These are phyloP conservation scores for Actinia tenebrosa DNA, from an alignment of 64 coral and sea anemone species.

Conservation along the genomic window DNA sequence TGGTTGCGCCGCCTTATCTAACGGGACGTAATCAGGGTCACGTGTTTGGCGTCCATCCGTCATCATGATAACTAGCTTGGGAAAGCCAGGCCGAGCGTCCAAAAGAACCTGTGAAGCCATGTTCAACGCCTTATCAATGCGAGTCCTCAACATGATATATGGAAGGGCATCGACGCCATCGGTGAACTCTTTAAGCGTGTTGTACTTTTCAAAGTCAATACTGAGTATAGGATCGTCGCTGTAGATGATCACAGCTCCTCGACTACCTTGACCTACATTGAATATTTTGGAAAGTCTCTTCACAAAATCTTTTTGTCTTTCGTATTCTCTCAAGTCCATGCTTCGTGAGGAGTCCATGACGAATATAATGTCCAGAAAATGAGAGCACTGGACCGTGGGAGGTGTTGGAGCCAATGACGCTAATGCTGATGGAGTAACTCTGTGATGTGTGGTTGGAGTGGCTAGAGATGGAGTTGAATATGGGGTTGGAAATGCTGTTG, in stretches of 20 bases:
- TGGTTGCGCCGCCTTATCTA: constrained; percentile 34
- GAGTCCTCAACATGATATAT: constrained; percentile 65
- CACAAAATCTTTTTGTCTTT: constrained; percentile 60
- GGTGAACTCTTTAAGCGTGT: constrained; percentile 32
- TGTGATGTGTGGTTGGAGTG: background rate
- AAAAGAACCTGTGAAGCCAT: constrained; percentile 37
- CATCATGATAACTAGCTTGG: constrained; percentile 60
- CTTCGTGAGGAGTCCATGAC: constrained; percentile 80
- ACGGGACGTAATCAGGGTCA: constrained; percentile 56
- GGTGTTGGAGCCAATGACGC: background rate
- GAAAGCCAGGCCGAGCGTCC: constrained; percentile 24
- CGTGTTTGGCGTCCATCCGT: constrained; percentile 80
- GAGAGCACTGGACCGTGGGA: background rate
- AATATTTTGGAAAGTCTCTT: constrained; percentile 57
- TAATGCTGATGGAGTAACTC: background rate
- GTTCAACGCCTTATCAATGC: constrained; percentile 71
- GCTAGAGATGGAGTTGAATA: background rate
- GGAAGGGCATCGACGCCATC: constrained; percentile 36
- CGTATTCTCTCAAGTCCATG: constrained; percentile 61
- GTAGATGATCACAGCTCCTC: constrained; percentile 81
- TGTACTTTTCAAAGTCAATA: constrained; percentile 49
- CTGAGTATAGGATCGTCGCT: constrained; percentile 60
- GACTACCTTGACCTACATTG: constrained; percentile 55
- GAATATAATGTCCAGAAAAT: constrained; percentile 51
- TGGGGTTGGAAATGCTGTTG: background rate